Base-by-base conservation (phyloP, 2,797 vertebrate genomes). In the Momotus momota region DNA sequence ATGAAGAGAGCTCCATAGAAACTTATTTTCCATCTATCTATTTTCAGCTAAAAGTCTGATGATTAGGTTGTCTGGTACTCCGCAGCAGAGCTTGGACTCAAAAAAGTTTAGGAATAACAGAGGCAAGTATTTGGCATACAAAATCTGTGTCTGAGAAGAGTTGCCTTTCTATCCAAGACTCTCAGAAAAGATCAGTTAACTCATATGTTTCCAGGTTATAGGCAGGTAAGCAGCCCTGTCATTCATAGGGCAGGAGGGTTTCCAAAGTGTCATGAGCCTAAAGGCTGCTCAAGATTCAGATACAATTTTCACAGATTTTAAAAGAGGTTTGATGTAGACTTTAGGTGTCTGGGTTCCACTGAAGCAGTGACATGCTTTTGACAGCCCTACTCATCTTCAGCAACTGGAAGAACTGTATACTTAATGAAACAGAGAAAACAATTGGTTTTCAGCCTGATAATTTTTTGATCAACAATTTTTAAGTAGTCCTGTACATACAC, bases 1-100 rank as follows among this genome's bases (percentile, higher is more conserved):
- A 64, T 93, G 81, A 88, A 92, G 71, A 92, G 19, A 90, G 48
- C 26, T 19, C 74, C 54, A 79, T 41, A 88, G 81, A 90, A 96
- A 79, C 70, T 86, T 94, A 67, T 51, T 55, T 92, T 67, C 18
- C 17, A 64, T 93, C 38, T 62, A 65, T 79, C 46, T 94, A 51
- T 88, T 94, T 94, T 78, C 66, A 90, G 66, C 65, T 81, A 20
- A 15, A 84, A 81, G 3, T 62, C 46, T 75, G 35, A 54, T 90
- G 11, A 86, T 90, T 77, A 73, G 33, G 19, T 79, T 88, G 62
- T 75, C 45, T 72, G 80, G 57, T 74, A 78, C 49, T 74, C 40
- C 57, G 52, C 65, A 71, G 64, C 57, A 86, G 45, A 94, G 26
- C 41, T 48, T 79, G 46, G n/a, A 29, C 2, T 3, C 35, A 22